Conservation (phyloP, 2,113 vertebrate genomes). For the Sapajus apella region DNA sequence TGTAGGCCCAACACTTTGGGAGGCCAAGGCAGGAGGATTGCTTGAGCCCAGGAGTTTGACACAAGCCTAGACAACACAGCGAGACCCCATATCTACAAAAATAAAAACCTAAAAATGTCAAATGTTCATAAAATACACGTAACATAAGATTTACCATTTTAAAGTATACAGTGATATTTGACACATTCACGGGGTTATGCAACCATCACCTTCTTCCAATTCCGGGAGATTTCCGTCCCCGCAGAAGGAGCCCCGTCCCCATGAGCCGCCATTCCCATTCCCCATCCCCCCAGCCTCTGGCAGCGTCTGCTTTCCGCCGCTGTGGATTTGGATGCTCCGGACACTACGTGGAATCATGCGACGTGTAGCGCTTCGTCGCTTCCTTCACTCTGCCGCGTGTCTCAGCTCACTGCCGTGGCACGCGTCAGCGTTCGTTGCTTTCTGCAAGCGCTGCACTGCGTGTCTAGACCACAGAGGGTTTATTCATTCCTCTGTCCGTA, state of each 20-base stretch:
- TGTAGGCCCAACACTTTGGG: no score
- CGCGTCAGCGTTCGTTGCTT: fast-evolving
- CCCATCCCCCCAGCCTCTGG: neutral
- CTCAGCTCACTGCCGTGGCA: fast-evolving
- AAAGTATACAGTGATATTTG: neutral
- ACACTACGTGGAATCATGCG: neutral
- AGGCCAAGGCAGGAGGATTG: no score
- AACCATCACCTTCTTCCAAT: neutral
- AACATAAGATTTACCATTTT: neutral
- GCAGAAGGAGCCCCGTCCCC: neutral
- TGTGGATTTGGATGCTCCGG: neutral
- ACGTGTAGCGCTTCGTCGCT: fast-evolving
- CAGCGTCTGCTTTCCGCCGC: neutral
- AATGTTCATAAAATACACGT: neutral
- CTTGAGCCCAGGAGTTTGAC: no score
- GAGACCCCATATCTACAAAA: no score
- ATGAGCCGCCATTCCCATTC: neutral
- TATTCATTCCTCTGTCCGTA: fast-evolving
- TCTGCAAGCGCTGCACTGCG: fast-evolving
- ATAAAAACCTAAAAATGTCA: no score
- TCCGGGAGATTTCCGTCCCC: neutral
- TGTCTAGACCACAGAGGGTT: fast-evolving
- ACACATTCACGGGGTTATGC: neutral
- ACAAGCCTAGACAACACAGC: no score
- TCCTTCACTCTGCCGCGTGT: fast-evolving